Percentiles rank a stretch among this genome's conserved stretches.
Conservation (phyloP, 2,888 invertebrate genomes). For the Sinopyrophorus schimmeli region DNA sequence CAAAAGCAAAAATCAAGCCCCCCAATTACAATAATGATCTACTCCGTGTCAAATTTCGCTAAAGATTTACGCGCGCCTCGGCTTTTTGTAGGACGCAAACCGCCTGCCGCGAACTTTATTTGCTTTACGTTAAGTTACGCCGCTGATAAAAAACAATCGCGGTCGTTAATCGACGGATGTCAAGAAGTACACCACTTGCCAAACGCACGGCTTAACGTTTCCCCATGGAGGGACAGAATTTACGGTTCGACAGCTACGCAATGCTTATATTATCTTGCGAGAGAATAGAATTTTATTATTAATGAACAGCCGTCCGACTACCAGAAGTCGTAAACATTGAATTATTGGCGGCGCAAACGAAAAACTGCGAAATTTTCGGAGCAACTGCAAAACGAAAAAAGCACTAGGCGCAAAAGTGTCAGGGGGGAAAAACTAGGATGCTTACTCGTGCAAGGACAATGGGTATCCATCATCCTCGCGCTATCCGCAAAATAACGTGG, state of each 20-base stretch:
- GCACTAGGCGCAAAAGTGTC: slow-evolving; percentile 1
- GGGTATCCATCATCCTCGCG: slow-evolving; percentile 31
- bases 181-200: slow-evolving; percentile 6
- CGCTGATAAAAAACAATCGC: slow-evolving; percentile 9
- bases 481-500: slow-evolving; percentile 19
- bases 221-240: slow-evolving; percentile 1
- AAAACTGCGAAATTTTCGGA: not conserved
- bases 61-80: too few relatives aligned
- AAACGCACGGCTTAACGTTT: slow-evolving; percentile 1
- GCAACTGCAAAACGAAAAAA: slow-evolving; percentile 7
- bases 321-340: not conserved
- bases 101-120: slow-evolving; percentile 3
- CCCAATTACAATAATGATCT: too few relatives aligned
- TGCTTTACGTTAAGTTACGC: not conserved
- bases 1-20: too few relatives aligned
- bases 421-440: slow-evolving; percentile 14
- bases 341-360: not conserved
- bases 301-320: too few relatives aligned
- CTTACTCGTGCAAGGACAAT: slow-evolving; percentile 32
- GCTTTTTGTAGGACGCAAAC: too few relatives aligned
- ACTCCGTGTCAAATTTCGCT: too few relatives aligned
- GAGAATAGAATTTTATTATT: too few relatives aligned
- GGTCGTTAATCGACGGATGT: slow-evolving; percentile 7
- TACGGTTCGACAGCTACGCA: not conserved
- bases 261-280: not conserved